Base-by-base conservation (phyloP, 2,797 vertebrate genomes). In the Anniella stebbinsi region DNA sequence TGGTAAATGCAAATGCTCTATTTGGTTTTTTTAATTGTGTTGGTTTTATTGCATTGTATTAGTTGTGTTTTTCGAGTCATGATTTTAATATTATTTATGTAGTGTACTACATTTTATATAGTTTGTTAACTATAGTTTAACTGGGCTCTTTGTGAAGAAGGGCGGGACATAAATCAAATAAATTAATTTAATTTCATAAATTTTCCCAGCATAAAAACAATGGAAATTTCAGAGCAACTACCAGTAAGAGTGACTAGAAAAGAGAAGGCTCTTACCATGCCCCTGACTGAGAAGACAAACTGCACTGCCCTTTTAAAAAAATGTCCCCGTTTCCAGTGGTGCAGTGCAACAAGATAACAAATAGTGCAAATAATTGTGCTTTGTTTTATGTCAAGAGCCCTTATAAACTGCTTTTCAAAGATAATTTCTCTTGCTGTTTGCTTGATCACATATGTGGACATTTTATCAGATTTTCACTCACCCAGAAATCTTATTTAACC, bases 371-470 rank as follows among this genome's bases (percentile, higher is more conserved):
- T 84, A n/a, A 86, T 1, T 57, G n/a, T 45, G 18, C 57, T 87
- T 28, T 78, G 36, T 45, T 63, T 63, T 76, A 36, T 67, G 6
- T 51, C 21, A 87, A 80, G 7, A 33, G 30, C 21, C 12, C 10
- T 48, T 70, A 63, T 70, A 18, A 84, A 38, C 21, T 80, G 18
- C 78, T 33, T 78, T 57, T 85, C 7, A 89, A 89, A 85, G 11
- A 85, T 9, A 86, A 36, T 85, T 67, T 51, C 67, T 11, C 66
- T 80, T 21, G 66, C 66, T 89, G 54, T 80, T 80, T 80, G 21
- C 88, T 86, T 70, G 36, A 85, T 36, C 36, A 72, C 75, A 72
- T 78, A 93, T 69, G 36, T 72, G 9, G 7, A 4, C 78, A n/a
- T n/a, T 41, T 92, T 86, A 89, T 45, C 48, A 83, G 63, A 63